Conservation (phyloP, 2,888 invertebrate genomes). For the Nymphalis urticae region DNA sequence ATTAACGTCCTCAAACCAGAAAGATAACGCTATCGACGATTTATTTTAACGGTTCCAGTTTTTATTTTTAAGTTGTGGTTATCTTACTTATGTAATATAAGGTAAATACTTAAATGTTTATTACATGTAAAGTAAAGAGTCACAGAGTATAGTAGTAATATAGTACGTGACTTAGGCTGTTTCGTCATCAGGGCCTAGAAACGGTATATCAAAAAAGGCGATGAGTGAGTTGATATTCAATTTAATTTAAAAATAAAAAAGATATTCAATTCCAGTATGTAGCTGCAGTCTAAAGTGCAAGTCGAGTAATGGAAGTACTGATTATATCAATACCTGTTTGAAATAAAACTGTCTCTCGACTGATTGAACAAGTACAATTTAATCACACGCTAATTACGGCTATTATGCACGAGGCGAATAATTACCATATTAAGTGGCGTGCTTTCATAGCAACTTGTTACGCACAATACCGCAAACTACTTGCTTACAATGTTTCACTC, state of each 20-base stretch:
- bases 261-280: neutral
- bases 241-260: neutral
- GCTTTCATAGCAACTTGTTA: slow-evolving; percentile 30
- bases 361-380: slow-evolving; percentile 33
- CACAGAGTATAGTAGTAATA: too few species aligned
- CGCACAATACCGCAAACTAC: slow-evolving; percentile 15
- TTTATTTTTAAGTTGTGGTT: neutral
- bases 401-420: slow-evolving; percentile 28
- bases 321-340: slow-evolving; percentile 17
- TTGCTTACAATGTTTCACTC: slow-evolving; percentile 13
- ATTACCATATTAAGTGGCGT: slow-evolving; percentile 31
- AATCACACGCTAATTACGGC: slow-evolving; percentile 29
- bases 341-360: slow-evolving; percentile 26
- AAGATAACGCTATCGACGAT: slow-evolving; percentile 23
- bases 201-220: neutral
- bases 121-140: too few species aligned
- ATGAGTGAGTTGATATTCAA: too few species aligned
- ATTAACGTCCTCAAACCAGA: slow-evolving; percentile 14
- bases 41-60: neutral
- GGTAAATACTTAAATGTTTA: neutral
- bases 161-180: too few species aligned
- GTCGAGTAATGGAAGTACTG: neutral
- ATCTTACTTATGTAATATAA: neutral
- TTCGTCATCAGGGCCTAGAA: too few species aligned
- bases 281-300: neutral